Conservation (phyloP, 1,140 invertebrate genomes). For the Holcopasites calliopsidis region DNA sequence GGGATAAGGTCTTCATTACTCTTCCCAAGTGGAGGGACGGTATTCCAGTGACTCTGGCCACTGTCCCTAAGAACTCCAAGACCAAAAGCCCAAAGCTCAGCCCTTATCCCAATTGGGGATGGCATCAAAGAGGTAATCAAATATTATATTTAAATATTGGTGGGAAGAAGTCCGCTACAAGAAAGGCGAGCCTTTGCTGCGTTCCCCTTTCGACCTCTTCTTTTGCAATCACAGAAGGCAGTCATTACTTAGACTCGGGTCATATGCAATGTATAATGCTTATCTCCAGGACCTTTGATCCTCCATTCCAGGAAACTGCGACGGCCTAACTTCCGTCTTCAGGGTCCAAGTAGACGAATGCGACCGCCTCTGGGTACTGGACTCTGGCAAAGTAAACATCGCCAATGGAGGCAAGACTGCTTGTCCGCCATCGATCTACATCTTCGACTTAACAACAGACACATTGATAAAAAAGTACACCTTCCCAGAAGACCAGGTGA, state of each 20-base stretch:
- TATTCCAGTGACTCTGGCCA: slow-evolving; percentile 85
- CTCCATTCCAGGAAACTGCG: slow-evolving; percentile 80
- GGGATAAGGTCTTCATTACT: slow-evolving; percentile 84
- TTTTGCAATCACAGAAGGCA: no score
- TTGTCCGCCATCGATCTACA: slow-evolving; percentile 87
- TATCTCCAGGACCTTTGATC: no score
- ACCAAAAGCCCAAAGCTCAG: slow-evolving; percentile 83
- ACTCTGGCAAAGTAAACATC: slow-evolving; percentile 87
- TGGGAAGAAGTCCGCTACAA: no score
- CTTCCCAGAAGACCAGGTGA: slow-evolving; percentile 84
- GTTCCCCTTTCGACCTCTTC: no score
- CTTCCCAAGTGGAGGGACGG: slow-evolving; percentile 91
- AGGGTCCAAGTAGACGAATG: slow-evolving; percentile 87
- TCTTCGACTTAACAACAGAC: slow-evolving; percentile 86
- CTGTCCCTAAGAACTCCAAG: slow-evolving; percentile 79
- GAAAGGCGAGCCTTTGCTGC: no score
- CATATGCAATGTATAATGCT: no score
- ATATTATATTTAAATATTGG: no score
- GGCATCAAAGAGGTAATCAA: slow-evolving; percentile 82
- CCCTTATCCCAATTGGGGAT: slow-evolving; percentile 88
- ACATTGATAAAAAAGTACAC: slow-evolving; percentile 82
- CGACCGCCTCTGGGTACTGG: slow-evolving; percentile 86
- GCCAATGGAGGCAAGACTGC: slow-evolving; percentile 84
- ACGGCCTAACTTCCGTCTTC: slow-evolving; percentile 87
- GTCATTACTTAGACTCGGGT: no score